Evolutionary conservation across 2,113 vertebrate species (phyloP).

Genomic region (Grammomys surdaster): DNA sequence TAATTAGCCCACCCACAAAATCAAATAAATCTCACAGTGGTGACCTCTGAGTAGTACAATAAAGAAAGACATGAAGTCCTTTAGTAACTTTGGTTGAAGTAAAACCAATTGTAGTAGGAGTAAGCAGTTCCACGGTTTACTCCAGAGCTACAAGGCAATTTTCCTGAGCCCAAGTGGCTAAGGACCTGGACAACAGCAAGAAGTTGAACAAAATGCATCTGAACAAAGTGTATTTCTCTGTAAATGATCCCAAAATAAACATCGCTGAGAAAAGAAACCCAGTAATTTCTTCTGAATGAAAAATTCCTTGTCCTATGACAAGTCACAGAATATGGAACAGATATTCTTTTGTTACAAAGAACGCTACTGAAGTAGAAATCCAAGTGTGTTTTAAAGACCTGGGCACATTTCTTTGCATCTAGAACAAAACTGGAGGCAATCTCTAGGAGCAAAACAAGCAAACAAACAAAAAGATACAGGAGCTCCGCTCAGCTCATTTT

Average conservation of each 20-base stretch:
- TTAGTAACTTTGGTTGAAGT: constrained; percentile 64
- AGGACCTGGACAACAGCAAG: neutral
- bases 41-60: constrained; percentile 80
- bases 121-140: constrained; percentile 69
- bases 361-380: neutral
- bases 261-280: neutral
- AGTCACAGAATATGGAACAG: neutral
- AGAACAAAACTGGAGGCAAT: neutral
- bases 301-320: neutral
- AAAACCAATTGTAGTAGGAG: constrained; percentile 62
- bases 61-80: constrained; percentile 79
- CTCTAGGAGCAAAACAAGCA: neutral
- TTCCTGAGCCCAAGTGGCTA: neutral
- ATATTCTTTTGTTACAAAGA: neutral
- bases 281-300: neutral
- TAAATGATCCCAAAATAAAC: neutral
- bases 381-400: neutral
- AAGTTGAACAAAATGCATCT: neutral
- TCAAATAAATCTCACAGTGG: constrained; percentile 86
- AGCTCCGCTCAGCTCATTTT: neutral
- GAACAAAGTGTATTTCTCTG: neutral
- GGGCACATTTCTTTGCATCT: neutral
- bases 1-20: constrained; percentile 87
- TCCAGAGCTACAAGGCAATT: neutral
- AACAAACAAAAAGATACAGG: neutral